These are phyloP conservation scores for Lasioglossum zephyrum DNA, from an alignment of 2,888 invertebrate species.

Conservation along the genomic window DNA sequence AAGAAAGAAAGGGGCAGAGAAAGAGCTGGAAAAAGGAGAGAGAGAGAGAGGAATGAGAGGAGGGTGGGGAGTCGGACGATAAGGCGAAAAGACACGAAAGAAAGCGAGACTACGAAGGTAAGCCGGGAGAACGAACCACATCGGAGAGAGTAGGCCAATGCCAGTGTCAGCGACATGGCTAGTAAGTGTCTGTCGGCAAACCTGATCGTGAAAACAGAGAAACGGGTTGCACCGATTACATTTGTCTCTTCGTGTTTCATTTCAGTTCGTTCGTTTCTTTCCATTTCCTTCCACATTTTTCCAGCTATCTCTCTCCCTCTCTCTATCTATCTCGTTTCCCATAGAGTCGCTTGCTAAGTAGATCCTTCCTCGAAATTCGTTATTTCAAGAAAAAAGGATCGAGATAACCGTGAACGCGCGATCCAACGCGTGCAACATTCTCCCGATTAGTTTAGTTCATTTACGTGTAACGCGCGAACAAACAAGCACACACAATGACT, in stretches of 20 bases:
- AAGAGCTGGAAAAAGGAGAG: neutral
- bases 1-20: neutral
- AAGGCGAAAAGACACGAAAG: constrained; percentile 59
- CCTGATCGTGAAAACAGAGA: constrained; percentile 83
- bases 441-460: neutral
- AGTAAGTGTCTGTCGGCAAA: constrained; percentile 78
- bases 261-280: constrained; percentile 19
- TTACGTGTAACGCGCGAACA: constrained; percentile 19
- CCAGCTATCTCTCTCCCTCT: neutral
- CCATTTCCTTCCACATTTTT: neutral
- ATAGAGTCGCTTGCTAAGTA: neutral
- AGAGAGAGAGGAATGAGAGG: neutral
- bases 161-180: constrained; percentile 81
- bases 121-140: constrained; percentile 80
- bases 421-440: neutral
- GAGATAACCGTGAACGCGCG: neutral
- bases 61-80: constrained; percentile 20
- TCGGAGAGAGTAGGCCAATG: constrained; percentile 83
- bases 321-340: neutral
- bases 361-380: neutral
- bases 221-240: constrained; percentile 72
- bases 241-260: constrained; percentile 48
- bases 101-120: constrained; percentile 73
- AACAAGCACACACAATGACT: constrained; percentile 57
- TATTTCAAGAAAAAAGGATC: neutral